Evolutionary conservation across 2,113 vertebrate genomes (phyloP), one percentile per base, ranked within the genome.

Genomic region (Pampusana beccarii): DNA sequence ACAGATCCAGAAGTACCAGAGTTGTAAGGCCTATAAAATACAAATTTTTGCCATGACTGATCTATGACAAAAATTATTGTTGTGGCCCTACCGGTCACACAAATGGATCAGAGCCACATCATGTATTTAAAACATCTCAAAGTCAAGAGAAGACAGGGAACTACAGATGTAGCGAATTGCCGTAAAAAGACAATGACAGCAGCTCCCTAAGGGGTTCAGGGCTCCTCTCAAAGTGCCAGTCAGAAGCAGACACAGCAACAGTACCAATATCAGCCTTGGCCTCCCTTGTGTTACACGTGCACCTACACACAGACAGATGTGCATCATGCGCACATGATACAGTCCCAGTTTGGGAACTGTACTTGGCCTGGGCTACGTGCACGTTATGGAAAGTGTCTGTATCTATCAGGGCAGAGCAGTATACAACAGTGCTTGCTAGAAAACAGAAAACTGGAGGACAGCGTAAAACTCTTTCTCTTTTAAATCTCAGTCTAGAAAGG

Each of bases 201-300:
- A 53, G 23, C 40, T 65, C n/a, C 56, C 26, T 75, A 65, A 60
- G 50, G 14, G 42, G 38, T 31, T 74, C 13, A 24, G 26, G 10
- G 20, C 24, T 58, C 28, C 54, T 69, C 36, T 53, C 3, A 1
- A 78, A 62, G 11, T 26, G 26, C 40, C 31, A 56, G 31, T 54
- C 70, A 77, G 40, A 38, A 77, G 34, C 12, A 65, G 46, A 46
- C 25, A 40, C 2, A 77, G 40, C 36, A 65, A 11, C 9, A 40
- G 25, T 17, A 66, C 28, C 20, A 72, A 6, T n/a, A 17, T n/a
- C 34, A 73, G 44, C 33, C 46, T 40, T 2, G 2, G 28, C 23
- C 42, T 83, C 7, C 9, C 20, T 23, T 0, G 0, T 33, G 26
- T 40, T 69, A 61, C 16, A 64, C 10, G 25, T 0, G 4, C 10